phyloP scores from a whole-genome alignment of 2,113 vertebrate genomes.

The Mesoclemmys tuberculata region DNA sequence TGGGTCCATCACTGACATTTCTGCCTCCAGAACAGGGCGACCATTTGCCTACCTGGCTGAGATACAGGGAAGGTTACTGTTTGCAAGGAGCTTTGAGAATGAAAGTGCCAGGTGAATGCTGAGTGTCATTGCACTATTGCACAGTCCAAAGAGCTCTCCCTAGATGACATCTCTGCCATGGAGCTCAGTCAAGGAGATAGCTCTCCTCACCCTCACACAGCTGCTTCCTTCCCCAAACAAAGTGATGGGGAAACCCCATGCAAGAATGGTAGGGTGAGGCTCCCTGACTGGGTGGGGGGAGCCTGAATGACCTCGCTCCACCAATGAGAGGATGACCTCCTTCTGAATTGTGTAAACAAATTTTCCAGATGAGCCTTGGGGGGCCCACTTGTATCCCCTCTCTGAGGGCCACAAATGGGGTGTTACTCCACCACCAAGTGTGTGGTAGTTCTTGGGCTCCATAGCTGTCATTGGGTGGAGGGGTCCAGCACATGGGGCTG shows the following conservation, averaged over 20 bases:
- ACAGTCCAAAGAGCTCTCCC: neutral
- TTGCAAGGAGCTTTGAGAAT: neutral
- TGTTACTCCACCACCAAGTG: neutral
- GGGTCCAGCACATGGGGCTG: neutral
- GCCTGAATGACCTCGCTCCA: neutral
- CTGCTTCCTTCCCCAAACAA: neutral
- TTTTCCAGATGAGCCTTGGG: neutral
- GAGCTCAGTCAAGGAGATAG: neutral
- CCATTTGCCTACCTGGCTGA: neutral
- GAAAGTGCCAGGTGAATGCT: neutral
- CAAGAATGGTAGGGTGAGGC: neutral
- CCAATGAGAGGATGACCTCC: neutral
- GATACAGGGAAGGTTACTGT: neutral
- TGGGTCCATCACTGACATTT: neutral
- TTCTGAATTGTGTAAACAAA: neutral
- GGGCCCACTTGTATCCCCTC: neutral
- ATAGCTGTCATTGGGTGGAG: neutral
- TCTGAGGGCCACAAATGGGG: neutral
- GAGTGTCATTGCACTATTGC: neutral
- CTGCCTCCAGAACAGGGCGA: neutral
- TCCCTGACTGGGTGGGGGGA: neutral
- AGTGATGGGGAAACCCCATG: neutral
- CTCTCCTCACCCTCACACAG: neutral
- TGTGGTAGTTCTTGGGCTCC: neutral
- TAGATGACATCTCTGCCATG: neutral